Conservation (phyloP, 2,888 invertebrate genomes). For the Hyposoter didymator region DNA sequence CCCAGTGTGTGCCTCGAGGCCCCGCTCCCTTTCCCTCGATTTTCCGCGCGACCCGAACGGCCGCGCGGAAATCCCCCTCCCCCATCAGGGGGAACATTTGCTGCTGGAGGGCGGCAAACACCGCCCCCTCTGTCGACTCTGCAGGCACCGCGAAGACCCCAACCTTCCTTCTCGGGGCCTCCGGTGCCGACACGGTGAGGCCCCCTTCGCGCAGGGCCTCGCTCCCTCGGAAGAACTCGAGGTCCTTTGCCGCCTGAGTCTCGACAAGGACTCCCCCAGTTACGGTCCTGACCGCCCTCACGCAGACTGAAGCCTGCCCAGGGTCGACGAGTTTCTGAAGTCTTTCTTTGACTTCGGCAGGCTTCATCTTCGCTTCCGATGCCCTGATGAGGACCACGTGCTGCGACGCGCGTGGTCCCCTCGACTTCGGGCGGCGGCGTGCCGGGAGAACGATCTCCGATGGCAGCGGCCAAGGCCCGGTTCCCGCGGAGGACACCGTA, state of each 20-base stretch:
- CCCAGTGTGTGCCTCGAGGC: background rate
- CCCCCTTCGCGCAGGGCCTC: background rate
- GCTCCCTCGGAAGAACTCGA: constrained; percentile 9
- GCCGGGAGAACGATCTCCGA: background rate
- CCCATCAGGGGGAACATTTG: background rate
- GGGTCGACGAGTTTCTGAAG: constrained; percentile 24
- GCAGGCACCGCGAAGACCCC: constrained; percentile 14
- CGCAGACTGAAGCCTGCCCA: background rate
- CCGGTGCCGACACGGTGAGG: constrained; percentile 10
- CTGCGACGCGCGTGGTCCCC: background rate
- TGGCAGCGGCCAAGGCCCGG: background rate
- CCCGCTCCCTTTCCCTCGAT: no score
- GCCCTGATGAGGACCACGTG: background rate
- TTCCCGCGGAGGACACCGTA: background rate
- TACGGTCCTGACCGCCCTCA: background rate
- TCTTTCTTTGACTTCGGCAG: constrained; percentile 8
- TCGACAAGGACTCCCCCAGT: constrained; percentile 10
- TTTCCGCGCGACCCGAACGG: constrained; percentile 1
- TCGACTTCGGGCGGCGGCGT: background rate
- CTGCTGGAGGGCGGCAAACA: background rate
- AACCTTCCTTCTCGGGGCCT: background rate
- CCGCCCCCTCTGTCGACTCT: background rate
- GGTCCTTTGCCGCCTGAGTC: constrained; percentile 3
- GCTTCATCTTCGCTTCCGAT: background rate
- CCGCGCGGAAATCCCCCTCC: background rate